Evolutionary conservation across 2,113 vertebrate species (phyloP), one percentile per base, ranked within the genome.

Genomic region (Clupea harengus): DNA sequence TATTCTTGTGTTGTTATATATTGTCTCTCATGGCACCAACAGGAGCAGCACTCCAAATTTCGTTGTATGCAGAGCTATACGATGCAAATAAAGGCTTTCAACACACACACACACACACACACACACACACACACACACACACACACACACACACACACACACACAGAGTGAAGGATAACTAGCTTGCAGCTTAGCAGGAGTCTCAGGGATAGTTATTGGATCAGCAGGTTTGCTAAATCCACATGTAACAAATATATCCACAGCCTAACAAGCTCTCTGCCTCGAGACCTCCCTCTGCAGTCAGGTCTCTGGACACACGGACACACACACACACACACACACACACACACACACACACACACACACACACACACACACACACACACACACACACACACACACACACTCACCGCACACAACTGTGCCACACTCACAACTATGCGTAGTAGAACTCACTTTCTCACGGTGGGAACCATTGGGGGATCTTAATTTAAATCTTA

Each of bases 61-160:
- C 39, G 2, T 39, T 39, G 39, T 1, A 39, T 39, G 39, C 39
- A 39, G 39, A 39, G 39, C 39, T 39, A 39, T 39, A 1, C 1
- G 39, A 39, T 39, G 2, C 1, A 2, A 39, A 39, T 39, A 39
- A 39, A 39, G 39, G 39, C 39, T 18, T n/a, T n/a, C n/a, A n/a
- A n/a, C n/a, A 45, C 54, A 64, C 15, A 83, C 44, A 84, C 28
- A 54, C 22, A 8, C 60, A 67, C 60, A 67, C 22, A 25, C n/a
- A n/a, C n/a, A n/a, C n/a, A n/a, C n/a, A n/a, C n/a, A n/a, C n/a
- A 64, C 60, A 64, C 60, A 64, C n/a, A 25, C 60, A 64, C n/a
- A 25, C 60, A 64, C 60, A 86, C 78, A 83, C n/a, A 45, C 54
- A 64, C 15, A 83, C 44, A 84, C 28, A 54, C 22, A 8, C 60